Percentiles rank a stretch among this genome's conserved stretches.
phyloP scores from a whole-genome alignment of 2,888 invertebrate species.

The Orthonevra nobilis region DNA sequence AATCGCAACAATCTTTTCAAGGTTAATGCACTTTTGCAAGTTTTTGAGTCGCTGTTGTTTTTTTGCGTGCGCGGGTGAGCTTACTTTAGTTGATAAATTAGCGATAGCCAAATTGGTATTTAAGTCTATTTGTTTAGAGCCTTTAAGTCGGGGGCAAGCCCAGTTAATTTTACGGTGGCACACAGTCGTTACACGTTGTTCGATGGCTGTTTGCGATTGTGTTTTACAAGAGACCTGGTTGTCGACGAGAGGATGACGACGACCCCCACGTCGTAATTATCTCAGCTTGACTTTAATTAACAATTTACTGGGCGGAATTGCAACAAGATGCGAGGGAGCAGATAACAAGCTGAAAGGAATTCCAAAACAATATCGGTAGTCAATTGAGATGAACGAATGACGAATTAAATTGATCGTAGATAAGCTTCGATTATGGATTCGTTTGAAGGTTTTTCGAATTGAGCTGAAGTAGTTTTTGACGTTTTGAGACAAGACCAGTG shows the following conservation, averaged over 20 bases:
- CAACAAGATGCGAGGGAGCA: slow-evolving; percentile 8
- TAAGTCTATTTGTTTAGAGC: slow-evolving; percentile 15
- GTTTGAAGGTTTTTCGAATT: slow-evolving; percentile 8
- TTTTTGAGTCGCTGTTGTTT: not conserved
- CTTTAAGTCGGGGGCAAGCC: slow-evolving; percentile 31
- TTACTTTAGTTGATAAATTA: slow-evolving; percentile 58
- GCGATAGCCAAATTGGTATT: slow-evolving; percentile 59
- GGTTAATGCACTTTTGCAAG: slow-evolving; percentile 54
- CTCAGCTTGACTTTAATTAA: slow-evolving; percentile 55
- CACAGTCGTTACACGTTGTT: slow-evolving; percentile 36
- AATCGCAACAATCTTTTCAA: slow-evolving; percentile 38
- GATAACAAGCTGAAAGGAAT: slow-evolving; percentile 6
- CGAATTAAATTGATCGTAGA: slow-evolving; percentile 23
- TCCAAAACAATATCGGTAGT: slow-evolving; percentile 33
- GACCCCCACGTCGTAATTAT: slow-evolving; percentile 48
- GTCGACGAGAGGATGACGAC: not conserved
- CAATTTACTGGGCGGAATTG: slow-evolving; percentile 54
- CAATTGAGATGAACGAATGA: slow-evolving; percentile 41
- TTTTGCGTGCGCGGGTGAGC: slow-evolving; percentile 29
- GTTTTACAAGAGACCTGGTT: slow-evolving; percentile 44
- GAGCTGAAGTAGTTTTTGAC: too few species aligned
- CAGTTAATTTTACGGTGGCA: slow-evolving; percentile 28
- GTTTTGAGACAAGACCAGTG: too few species aligned
- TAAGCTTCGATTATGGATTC: not conserved
- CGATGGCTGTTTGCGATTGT: slow-evolving; percentile 50